These are phyloP conservation scores for Microcebus jonahi DNA, from an alignment of 2,113 vertebrate species.

Conservation along the genomic window DNA sequence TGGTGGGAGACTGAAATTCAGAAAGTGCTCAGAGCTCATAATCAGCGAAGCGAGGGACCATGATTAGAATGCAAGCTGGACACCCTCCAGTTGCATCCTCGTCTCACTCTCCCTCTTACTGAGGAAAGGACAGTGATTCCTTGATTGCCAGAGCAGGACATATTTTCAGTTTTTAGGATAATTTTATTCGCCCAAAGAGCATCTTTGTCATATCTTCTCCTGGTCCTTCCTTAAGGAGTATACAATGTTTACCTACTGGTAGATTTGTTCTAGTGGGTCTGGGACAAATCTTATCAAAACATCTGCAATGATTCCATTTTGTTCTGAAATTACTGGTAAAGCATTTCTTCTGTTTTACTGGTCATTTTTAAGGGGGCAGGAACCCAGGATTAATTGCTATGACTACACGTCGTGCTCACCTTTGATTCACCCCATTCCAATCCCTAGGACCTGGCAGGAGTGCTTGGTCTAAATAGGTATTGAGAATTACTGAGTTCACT, in stretches of 20 bases:
- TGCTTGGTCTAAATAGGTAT: background rate
- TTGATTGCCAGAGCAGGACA: background rate
- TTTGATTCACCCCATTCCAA: background rate
- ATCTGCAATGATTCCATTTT: background rate
- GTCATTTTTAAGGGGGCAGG: background rate
- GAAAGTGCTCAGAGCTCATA: background rate
- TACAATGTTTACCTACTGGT: background rate
- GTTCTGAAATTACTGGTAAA: constrained; percentile 14
- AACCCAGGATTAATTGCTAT: background rate
- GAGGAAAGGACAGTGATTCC: background rate
- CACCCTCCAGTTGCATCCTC: background rate
- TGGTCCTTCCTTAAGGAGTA: background rate
- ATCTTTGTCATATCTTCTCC: background rate
- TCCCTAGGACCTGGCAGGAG: background rate
- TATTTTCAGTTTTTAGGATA: background rate
- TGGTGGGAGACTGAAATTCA: background rate
- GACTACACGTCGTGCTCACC: background rate
- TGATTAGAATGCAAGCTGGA: background rate
- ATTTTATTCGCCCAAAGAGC: background rate
- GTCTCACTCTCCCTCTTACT: background rate
- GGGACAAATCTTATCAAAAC: background rate
- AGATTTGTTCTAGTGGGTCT: background rate
- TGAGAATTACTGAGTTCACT: background rate
- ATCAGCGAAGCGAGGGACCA: background rate
- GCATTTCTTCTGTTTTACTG: background rate